These are phyloP conservation scores for Brachionus sp. DNA, from an alignment of 1,140 invertebrate genomes.

Conservation along the genomic window DNA sequence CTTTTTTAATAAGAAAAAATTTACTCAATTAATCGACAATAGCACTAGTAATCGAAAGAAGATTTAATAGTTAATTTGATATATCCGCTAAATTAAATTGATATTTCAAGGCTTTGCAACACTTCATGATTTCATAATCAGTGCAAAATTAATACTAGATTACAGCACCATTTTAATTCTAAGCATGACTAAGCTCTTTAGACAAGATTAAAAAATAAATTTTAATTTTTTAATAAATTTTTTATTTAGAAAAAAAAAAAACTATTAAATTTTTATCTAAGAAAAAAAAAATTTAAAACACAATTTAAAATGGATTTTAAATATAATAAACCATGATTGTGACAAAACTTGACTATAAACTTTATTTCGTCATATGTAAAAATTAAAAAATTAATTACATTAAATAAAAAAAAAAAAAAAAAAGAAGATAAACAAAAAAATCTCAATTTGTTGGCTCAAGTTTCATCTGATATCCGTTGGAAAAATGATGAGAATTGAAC, in stretches of 20 bases:
- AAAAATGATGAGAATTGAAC: neutral
- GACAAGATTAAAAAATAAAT: too few species aligned
- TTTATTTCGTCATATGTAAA: neutral
- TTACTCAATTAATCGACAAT: too few species aligned
- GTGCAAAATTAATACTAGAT: neutral
- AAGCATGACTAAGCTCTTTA: neutral
- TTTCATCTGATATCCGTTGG: slow-evolving; percentile 33
- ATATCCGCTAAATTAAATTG: too few species aligned
- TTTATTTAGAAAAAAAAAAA: neutral
- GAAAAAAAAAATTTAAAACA: neutral
- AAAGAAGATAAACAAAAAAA: neutral
- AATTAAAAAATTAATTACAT: neutral
- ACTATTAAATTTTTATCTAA: neutral
- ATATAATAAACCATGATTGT: neutral
- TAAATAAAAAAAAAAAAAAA: neutral
- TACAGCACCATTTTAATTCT: neutral
- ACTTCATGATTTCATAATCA: neutral
- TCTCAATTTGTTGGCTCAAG: slow-evolving; percentile 11
- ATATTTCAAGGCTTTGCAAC: neutral
- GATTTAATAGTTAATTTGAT: too few species aligned
- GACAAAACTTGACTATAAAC: neutral
- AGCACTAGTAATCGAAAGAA: too few species aligned
- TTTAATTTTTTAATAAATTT: neutral
- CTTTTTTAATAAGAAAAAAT: too few species aligned
- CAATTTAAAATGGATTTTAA: neutral